Conservation (phyloP, 1,140 invertebrate species). For the Rhagoletis zephyria region DNA sequence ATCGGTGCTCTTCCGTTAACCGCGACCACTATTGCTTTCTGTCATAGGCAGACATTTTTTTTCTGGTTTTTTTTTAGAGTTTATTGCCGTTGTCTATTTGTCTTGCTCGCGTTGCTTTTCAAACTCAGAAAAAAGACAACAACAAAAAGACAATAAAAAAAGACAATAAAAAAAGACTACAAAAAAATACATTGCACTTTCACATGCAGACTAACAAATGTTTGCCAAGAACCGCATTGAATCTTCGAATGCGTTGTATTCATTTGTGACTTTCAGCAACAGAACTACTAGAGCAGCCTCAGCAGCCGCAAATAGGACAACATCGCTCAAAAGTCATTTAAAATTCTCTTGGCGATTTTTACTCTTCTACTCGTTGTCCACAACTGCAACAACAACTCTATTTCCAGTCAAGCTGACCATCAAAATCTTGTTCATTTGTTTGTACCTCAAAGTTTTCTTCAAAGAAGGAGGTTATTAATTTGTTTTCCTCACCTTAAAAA, state of each 20-base stretch:
- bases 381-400: background rate
- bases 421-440: too few relatives aligned
- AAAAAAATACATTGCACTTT: background rate
- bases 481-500: too few relatives aligned
- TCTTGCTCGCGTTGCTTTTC: background rate
- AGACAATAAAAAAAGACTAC: background rate
- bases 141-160: background rate
- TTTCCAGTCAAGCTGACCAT: background rate
- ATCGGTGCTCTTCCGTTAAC: slow-evolving; percentile 5
- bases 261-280: background rate
- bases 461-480: too few relatives aligned
- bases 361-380: slow-evolving; percentile 6
- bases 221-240: slow-evolving; percentile 10
- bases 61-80: background rate
- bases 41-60: background rate
- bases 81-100: background rate
- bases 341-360: slow-evolving; percentile 47
- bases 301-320: background rate
- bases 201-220: background rate
- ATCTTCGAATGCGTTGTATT: slow-evolving; percentile 2
- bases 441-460: too few relatives aligned
- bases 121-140: too few relatives aligned
- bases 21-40: background rate
- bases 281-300: too few relatives aligned
- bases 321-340: slow-evolving; percentile 41